Evolutionary conservation across 2,113 vertebrate species (phyloP), one percentile per base, ranked within the genome.

Genomic region (Chionodraco myersi): DNA sequence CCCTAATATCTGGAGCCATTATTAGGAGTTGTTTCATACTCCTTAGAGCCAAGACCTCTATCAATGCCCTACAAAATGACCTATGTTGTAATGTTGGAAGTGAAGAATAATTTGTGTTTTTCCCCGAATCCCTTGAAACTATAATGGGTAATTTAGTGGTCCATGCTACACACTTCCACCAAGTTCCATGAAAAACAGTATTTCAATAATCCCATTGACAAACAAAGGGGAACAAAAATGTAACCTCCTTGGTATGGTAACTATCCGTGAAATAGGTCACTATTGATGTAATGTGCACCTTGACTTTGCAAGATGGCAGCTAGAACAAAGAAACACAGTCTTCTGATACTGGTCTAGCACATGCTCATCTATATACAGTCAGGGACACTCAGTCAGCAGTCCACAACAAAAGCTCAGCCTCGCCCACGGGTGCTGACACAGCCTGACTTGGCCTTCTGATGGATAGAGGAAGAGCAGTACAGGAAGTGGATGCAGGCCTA

Each of bases 401-500:
- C 59, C 10, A 84, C 48, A 85, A 84, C 84, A 86, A 88, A 88
- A 82, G 62, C 81, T 67, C 48, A 84, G 52, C 72, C 85, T 74
- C 60, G 36, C 68, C 53, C 71, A 21, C 5, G 60, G 59, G 60
- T 90, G 91, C 88, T 90, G 88, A 91, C 87, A 68, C 85, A 88
- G 87, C 83, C 78, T 70, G 83, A 75, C 58, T 69, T 56, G 77
- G 69, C 80, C 79, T 48, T 79, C 56, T 79, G 65, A 59, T 52
- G 10, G 58, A 83, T 23, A 77, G 67, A 69, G 81, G 76, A 86
- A 81, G 59, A 82, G 68, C 66, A 49, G 54, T 21, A 61, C 80
- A 88, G 91, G 88, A 91, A 76, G 83, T 83, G 80, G 65, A 85
- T 10, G 67, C 75, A 57, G 76, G 41, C 59, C 72, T 72, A 83